Percentiles rank a stretch among this genome's conserved stretches.
Evolutionary conservation across 92 coral and sea anemone genomes (phyloP).

Genomic region (Heliopora coerulea): DNA sequence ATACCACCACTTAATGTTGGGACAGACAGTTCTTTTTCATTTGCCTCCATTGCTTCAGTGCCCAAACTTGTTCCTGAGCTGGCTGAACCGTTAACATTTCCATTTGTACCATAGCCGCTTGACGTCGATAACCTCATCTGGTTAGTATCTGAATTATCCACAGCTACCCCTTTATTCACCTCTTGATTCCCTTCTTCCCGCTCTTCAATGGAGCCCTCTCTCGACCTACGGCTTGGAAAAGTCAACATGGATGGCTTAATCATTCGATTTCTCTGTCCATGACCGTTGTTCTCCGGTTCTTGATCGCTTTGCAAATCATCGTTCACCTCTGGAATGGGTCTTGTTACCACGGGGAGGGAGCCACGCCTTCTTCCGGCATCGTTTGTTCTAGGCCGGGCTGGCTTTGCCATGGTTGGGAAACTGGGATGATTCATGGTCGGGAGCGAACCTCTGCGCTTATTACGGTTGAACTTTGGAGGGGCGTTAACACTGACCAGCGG

Average conservation of each 20-base stretch:
- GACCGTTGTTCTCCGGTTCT: neutral
- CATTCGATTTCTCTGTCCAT: neutral
- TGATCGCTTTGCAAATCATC: neutral
- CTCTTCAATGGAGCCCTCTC: constrained; percentile 12
- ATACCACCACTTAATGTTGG: neutral
- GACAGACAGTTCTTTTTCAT: no score
- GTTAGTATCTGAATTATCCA: constrained; percentile 7
- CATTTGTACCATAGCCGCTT: constrained; percentile 26
- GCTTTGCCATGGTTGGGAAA: neutral
- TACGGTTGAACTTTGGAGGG: constrained; percentile 18
- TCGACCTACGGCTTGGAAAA: neutral
- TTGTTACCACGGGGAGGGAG: constrained; percentile 20
- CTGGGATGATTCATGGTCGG: constrained; percentile 28
- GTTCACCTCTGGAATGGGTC: constrained; percentile 8
- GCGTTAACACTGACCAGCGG: constrained; percentile 31
- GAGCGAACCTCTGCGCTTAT: constrained; percentile 34
- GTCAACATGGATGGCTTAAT: neutral
- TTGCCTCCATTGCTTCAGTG: neutral
- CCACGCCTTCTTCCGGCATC: constrained; percentile 21
- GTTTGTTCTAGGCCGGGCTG: constrained; percentile 11
- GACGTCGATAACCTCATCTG: constrained; percentile 22
- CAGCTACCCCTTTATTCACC: neutral
- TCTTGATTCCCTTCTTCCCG: constrained; percentile 24
- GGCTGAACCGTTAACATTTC: neutral
- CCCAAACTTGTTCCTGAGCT: neutral